These are phyloP conservation scores for Pelobates fuscus DNA, from an alignment of 2,113 vertebrate genomes.

Conservation along the genomic window DNA sequence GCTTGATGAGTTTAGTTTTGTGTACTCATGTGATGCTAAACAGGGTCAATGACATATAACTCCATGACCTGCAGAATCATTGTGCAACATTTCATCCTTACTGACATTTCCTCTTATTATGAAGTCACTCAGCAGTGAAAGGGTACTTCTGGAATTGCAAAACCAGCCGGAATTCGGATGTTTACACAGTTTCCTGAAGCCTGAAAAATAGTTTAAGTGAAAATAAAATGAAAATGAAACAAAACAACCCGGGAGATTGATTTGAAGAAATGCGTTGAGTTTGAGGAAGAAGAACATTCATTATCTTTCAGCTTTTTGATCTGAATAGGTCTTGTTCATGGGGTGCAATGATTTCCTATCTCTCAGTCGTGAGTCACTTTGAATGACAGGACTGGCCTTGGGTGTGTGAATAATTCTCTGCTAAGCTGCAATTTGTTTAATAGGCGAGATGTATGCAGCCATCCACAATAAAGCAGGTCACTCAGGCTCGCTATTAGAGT, in stretches of 20 bases:
- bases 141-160: neutral
- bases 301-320: conserved; percentile 37
- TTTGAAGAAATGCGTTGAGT: conserved; percentile 29
- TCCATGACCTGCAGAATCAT: neutral
- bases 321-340: conserved; percentile 44
- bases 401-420: conserved; percentile 48
- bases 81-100: neutral
- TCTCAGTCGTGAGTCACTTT: conserved; percentile 40
- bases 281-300: conserved; percentile 41
- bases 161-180: neutral
- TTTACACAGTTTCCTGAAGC: neutral
- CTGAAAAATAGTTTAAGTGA: conserved; percentile 23
- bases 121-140: neutral
- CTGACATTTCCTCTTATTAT: neutral
- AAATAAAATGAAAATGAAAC: conserved; percentile 36
- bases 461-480: conserved; percentile 50
- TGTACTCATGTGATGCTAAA: neutral
- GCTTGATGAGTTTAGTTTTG: neutral
- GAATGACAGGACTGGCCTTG: conserved; percentile 50
- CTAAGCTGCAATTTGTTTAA: conserved; percentile 49
- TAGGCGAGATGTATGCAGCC: conserved; percentile 49
- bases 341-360: conserved; percentile 46
- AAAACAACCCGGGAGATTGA: conserved; percentile 29
- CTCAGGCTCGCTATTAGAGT: conserved; percentile 38
- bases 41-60: neutral